Percentiles rank a stretch among this genome's conserved stretches.
Evolutionary conservation across 2,888 invertebrate species (phyloP).

Genomic region (Tetheella fluctuosa): DNA sequence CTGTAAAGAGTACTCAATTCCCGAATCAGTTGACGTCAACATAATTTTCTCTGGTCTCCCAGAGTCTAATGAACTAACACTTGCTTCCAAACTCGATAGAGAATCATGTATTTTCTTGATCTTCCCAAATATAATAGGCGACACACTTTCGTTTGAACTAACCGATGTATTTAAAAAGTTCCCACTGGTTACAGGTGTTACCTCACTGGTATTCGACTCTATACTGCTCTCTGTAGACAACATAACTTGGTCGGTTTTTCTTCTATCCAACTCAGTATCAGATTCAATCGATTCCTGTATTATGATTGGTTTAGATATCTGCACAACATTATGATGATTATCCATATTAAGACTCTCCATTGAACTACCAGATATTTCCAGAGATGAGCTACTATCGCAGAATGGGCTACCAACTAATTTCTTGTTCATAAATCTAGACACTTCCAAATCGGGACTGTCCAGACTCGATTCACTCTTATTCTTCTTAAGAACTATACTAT

Average conservation of each 20-base stretch:
- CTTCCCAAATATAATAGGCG: constrained; percentile 73
- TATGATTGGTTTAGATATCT: constrained; percentile 44
- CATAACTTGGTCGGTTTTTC: constrained; percentile 55
- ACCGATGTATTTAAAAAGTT: constrained; percentile 71
- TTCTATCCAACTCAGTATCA: constrained; percentile 60
- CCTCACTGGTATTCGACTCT: constrained; percentile 70
- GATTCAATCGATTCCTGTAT: constrained; percentile 49
- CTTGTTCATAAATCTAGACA: constrained; percentile 77
- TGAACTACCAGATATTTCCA: constrained; percentile 79
- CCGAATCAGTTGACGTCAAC: constrained; percentile 79
- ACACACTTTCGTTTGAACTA: constrained; percentile 79
- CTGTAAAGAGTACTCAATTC: constrained; percentile 76
- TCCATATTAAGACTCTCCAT: constrained; percentile 76
- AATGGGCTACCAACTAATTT: constrained; percentile 65
- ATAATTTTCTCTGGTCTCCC: constrained; percentile 68
- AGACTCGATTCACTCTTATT: constrained; percentile 80
- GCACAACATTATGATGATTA: constrained; percentile 36
- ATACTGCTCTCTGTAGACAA: constrained; percentile 73
- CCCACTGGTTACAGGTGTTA: constrained; percentile 65
- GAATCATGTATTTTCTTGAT: constrained; percentile 75
- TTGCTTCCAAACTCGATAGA: constrained; percentile 77
- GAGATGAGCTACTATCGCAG: constrained; percentile 75
- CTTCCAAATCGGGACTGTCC: constrained; percentile 81
- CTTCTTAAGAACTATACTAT: constrained; percentile 76
- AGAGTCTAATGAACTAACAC: constrained; percentile 79